Evolutionary conservation across 2,113 vertebrate species (phyloP), one percentile per base, ranked within the genome.

Genomic region (Lucifuga dentata): DNA sequence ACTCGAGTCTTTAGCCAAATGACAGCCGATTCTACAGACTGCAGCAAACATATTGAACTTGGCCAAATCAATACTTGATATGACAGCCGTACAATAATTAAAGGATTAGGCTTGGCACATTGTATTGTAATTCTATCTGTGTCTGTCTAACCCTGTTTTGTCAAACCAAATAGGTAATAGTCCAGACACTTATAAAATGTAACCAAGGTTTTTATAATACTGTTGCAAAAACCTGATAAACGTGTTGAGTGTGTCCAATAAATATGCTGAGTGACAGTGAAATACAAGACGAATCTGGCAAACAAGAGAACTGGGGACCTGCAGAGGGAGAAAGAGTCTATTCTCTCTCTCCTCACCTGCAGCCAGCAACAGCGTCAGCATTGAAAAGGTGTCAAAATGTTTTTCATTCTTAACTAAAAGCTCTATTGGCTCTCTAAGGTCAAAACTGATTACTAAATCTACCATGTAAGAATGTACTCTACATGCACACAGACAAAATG

Each of bases 1-100:
- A 26, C 23, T 10, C 29, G 32, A 53, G 15, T 12, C 13, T 43
- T 51, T 10, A 46, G 41, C 21, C 40, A 38, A 13, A 55, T 50
- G 35, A 58, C 13, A 58, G 15, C 62, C 3, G 26, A 29, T 7
- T 7, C 26, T 5, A 32, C 10, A 32, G 16, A 45, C 17, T 45
- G 44, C 10, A 57, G 11, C 41, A 59, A 64, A 49, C n/a, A 35
- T 35, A 49, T 49, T 10, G 2, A 2, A 20, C 33, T 21, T 26
- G 36, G 48, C 24, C 20, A 26, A 75, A 45, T 20, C 51, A 58
- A 29, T 38, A n/a, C 11, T 41, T 56, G 48, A 73, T 10, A 51
- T 46, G 64, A 69, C 68, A 65, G 43, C 23, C 23, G 1, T 60
- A 6, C 17, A 7, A 32, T 58, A 67, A 81, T 76, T 76, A 58